A percentile compares a stretch with the other conserved stretches of the same genome.
phyloP scores from a whole-genome alignment of 2,888 invertebrate species.

The Caenorhabditis afra region DNA sequence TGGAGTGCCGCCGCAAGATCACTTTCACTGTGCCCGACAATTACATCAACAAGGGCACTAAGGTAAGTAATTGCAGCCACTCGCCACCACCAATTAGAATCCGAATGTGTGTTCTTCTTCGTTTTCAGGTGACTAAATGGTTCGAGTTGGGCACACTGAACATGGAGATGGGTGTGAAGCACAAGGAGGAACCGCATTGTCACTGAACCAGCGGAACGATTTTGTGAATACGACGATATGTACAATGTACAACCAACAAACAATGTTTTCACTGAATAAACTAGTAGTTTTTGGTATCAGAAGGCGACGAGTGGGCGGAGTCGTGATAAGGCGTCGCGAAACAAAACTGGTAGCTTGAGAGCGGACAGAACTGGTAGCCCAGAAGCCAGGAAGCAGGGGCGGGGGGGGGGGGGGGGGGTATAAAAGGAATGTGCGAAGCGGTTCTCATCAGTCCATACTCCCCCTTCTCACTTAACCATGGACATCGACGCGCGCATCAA shows the following conservation, averaged over 20 bases:
- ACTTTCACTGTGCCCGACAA: slow-evolving; percentile 65
- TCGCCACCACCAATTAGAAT: not conserved
- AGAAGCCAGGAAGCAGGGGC: no score
- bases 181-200: slow-evolving; percentile 59
- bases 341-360: no score
- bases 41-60: slow-evolving; percentile 64
- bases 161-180: slow-evolving; percentile 65
- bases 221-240: no score
- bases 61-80: slow-evolving; percentile 26
- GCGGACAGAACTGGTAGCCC: slow-evolving; percentile 21
- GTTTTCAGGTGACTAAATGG: slow-evolving; percentile 63
- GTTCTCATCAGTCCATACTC: slow-evolving; percentile 1
- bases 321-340: slow-evolving; percentile 24
- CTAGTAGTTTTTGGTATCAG: slow-evolving; percentile 25
- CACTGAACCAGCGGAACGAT: slow-evolving; percentile 2
- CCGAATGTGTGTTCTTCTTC: not conserved
- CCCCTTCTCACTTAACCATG: slow-evolving; percentile 49
- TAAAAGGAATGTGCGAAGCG: no score
- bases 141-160: slow-evolving; percentile 65
- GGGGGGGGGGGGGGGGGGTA: no score
- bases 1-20: slow-evolving; percentile 63
- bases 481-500: slow-evolving; percentile 70
- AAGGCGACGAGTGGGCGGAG: slow-evolving; percentile 10
- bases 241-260: no score
- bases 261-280: slow-evolving; percentile 13